Evolutionary conservation across 64 coral and sea anemone species (phyloP), one percentile per base, ranked within the genome.

Genomic region (Montipora cactus): DNA sequence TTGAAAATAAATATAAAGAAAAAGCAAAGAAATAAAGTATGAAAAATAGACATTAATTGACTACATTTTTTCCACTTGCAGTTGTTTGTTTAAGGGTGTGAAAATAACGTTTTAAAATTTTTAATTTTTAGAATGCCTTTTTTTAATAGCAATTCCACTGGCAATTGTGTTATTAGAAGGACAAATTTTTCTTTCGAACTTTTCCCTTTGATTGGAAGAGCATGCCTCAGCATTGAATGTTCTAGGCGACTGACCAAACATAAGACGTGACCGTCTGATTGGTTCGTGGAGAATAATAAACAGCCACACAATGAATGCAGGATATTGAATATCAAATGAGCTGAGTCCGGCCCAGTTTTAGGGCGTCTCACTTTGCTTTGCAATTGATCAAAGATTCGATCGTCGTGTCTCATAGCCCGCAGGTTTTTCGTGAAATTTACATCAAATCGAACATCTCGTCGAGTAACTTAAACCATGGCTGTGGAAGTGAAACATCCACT

Each of bases 401-500:
- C 19, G 20, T 86, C 47, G 18, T 46, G 8, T 51, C 64, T 86
- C n/a, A 11, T 19, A 71, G 45, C 66, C 7, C 7, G 62, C 64
- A 47, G 66, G 2, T 49, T 86, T 47, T 49, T 18, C 9, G 62
- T 50, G 62, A 86, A 70, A 86, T 8, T 78, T 72, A 71, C 66
- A 86, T 3, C 46, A 44, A 72, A 89, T 86, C 74, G 48, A 67
- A 28, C 88, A 80, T 73, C 79, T 55, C 53, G 90, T 95, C 71
- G 23, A 59, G 77, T 53, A 28, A 77, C 52, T 74, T 59, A 21
- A 95, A 77, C 18, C 75, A 98, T 98, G 96, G 91, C 96, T 70
- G 96, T 98, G 77, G 96, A 93, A 80, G 96, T 98, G 23, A 98
- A 98, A 47, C 96, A 98, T 75, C 96, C 96, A 84, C 93, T 98